These are phyloP conservation scores for Oceanodroma leucorhoa DNA, from an alignment of 2,797 vertebrate species.

Conservation along the genomic window DNA sequence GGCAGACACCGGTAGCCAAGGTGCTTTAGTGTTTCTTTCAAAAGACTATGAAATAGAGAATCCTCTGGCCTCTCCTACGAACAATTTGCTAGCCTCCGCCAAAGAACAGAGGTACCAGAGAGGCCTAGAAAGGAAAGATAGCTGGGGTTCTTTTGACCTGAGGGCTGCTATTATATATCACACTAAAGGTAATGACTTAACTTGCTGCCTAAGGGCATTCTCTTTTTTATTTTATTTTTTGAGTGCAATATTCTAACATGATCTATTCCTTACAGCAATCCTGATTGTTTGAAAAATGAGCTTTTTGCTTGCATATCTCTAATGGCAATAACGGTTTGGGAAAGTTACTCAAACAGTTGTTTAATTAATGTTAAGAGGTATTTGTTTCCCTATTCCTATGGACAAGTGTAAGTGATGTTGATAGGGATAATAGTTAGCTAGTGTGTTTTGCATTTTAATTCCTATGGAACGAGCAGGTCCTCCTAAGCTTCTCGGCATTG, in stretches of 20 bases:
- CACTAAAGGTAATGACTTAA: conserved; percentile 89
- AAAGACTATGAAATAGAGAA: conserved; percentile 87
- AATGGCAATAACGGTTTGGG: background rate
- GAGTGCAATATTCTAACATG: background rate
- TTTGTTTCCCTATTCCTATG: background rate
- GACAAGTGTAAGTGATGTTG: background rate
- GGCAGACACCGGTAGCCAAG: conserved; percentile 80
- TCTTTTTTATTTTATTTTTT: background rate
- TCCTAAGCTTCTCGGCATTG: background rate
- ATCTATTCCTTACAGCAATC: background rate
- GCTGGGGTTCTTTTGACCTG: conserved; percentile 90
- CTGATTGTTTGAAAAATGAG: background rate
- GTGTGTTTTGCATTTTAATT: background rate
- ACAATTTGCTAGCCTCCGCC: conserved; percentile 87
- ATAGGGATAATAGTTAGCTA: background rate
- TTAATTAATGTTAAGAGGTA: background rate
- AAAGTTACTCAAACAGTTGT: background rate
- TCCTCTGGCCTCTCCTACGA: conserved; percentile 83
- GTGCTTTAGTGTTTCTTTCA: conserved; percentile 82
- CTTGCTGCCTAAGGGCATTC: background rate
- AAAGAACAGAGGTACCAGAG: conserved; percentile 88
- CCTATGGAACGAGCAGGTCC: background rate
- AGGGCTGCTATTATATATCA: conserved; percentile 97
- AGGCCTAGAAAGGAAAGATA: conserved; percentile 89
- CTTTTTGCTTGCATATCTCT: background rate